phyloP scores from a whole-genome alignment of 2,113 vertebrate genomes.

The Cyphomyrus discorhynchus region DNA sequence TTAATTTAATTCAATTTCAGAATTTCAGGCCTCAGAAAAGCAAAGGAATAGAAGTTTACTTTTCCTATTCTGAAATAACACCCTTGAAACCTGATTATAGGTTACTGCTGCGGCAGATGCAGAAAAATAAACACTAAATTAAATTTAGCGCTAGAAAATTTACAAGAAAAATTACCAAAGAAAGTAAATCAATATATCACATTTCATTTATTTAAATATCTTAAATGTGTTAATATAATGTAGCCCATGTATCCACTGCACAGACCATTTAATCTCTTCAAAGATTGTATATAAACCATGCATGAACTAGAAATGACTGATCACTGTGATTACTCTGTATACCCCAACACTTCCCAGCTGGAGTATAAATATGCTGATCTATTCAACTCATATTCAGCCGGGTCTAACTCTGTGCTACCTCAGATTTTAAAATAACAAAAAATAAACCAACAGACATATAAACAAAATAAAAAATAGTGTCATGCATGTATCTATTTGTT shows the following conservation, averaged over 20 bases:
- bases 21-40: conserved; percentile 36
- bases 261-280: conserved; percentile 56
- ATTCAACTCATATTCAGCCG: conserved; percentile 12
- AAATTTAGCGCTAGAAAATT: neutral
- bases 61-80: conserved; percentile 35
- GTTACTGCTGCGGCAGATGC: neutral
- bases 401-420: neutral
- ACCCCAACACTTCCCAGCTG: conserved; percentile 45
- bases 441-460: neutral
- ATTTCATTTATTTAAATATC: neutral
- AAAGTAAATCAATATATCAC: neutral
- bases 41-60: conserved; percentile 37
- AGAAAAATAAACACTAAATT: neutral
- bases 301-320: conserved; percentile 34
- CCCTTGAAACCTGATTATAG: conserved; percentile 17
- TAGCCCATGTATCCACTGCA: neutral
- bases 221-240: conserved; percentile 33
- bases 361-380: conserved; percentile 17
- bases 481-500: neutral
- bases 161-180: neutral
- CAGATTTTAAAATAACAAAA: neutral
- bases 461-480: neutral
- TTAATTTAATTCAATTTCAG: conserved; percentile 60
- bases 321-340: conserved; percentile 54
- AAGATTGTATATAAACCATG: conserved; percentile 30